Evolutionary conservation across 2,113 vertebrate genomes (phyloP), one percentile per base, ranked within the genome.

Genomic region (Mesocricetus auratus): DNA sequence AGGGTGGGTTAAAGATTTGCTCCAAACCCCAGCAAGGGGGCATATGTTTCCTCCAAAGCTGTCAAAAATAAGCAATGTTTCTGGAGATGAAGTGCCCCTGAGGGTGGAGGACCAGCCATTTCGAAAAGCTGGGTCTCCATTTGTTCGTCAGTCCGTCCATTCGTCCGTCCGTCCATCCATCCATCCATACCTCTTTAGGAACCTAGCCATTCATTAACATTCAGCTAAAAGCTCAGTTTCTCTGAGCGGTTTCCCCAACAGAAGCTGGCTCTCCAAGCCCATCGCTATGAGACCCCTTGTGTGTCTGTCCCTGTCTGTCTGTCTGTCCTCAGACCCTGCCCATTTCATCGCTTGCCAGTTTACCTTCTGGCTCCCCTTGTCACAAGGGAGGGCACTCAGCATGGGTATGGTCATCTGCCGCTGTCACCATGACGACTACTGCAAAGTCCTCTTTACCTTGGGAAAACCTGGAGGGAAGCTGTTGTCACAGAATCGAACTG

Each of bases 361-460:
- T 29, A 86, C 31, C 19, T 39, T 26, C 7, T 12, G 88, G 50
- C 11, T 31, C n/a, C 42, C 42, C 66, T 8, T 1, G 83, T n/a
- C 77, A 29, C 2, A 0, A 58, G 33, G 42, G 15, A n/a, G 22
- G 16, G 45, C 78, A 21, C 75, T 79, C 50, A 7, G 45, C 1
- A 0, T 1, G 60, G 83, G 73, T 17, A 9, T 3, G 0, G 7
- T 56, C 68, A 19, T 22, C 16, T 5, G 4, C 39, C 21, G 17
- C 75, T 47, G 62, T 96, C 68, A 86, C 91, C 56, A 68, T 21
- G 56, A 69, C 13, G 4, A 93, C 77, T 9, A 0, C 15, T 19
- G 19, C 53, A 58, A 60, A 29, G 12, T 33, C 69, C 74, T 82
- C 60, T 73, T 17, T n/a, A 89, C 39, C 50, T 64, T 2, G 4